phyloP scores from a whole-genome alignment of 2,888 invertebrate species.

The Myathropa florea region DNA sequence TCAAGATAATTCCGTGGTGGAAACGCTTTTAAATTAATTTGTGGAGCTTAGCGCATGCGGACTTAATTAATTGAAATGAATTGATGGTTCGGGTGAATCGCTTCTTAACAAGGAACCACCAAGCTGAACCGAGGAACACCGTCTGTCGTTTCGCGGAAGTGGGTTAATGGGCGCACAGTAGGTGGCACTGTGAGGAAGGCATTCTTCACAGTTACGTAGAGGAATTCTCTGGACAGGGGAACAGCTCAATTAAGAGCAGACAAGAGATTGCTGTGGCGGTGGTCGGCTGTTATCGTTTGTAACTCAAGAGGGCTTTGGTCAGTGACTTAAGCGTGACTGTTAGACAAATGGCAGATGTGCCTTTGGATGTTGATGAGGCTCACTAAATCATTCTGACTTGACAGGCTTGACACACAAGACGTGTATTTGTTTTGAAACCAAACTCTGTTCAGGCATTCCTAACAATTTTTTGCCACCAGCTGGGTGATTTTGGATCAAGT shows the following conservation, averaged over 20 bases:
- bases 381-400: too few relatives aligned
- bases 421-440: too few relatives aligned
- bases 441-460: background rate
- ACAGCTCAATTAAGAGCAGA: background rate
- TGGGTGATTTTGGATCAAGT: background rate
- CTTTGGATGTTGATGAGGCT: background rate
- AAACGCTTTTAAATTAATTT: conserved; percentile 37
- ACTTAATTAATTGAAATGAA: conserved; percentile 19
- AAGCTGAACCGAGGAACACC: background rate
- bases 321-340: too few relatives aligned
- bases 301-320: background rate
- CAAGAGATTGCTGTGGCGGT: background rate
- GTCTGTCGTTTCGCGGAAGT: background rate
- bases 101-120: background rate
- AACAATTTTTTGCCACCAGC: background rate
- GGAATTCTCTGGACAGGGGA: background rate
- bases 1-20: conserved; percentile 1
- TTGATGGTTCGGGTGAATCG: background rate
- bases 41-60: background rate
- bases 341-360: background rate
- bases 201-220: background rate
- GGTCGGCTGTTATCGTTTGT: background rate
- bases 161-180: background rate
- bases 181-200: background rate
- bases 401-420: too few relatives aligned